These are phyloP conservation scores for Lophius piscatorius DNA, from an alignment of 2,113 vertebrate species.

Conservation along the genomic window DNA sequence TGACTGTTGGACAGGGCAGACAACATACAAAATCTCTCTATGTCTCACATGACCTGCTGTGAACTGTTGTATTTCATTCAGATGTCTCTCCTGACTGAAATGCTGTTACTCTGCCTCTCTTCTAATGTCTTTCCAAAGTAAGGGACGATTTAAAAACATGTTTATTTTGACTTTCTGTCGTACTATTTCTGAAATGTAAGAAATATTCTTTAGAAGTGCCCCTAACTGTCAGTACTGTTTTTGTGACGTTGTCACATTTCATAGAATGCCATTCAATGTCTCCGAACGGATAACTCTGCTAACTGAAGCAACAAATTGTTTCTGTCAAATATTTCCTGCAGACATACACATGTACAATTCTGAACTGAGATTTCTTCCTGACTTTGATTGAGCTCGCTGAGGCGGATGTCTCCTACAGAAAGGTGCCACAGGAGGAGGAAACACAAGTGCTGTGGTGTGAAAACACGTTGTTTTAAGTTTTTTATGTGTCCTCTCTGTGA, in stretches of 20 bases:
- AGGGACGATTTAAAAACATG: too few species aligned
- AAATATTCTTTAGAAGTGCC: neutral
- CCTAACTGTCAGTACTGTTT: neutral
- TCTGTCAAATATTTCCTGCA: neutral
- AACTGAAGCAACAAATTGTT: slow-evolving; percentile 15
- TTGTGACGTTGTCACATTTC: slow-evolving; percentile 12
- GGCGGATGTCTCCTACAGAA: neutral
- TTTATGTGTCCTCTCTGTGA: neutral
- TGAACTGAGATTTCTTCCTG: neutral
- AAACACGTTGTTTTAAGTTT: neutral
- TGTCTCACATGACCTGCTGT: too few species aligned
- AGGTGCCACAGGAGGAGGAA: slow-evolving; percentile 5
- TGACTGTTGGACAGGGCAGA: too few species aligned
- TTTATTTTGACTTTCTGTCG: too few species aligned
- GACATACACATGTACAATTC: neutral
- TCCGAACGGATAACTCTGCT: slow-evolving; percentile 3
- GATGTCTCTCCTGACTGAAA: too few species aligned
- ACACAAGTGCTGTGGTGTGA: slow-evolving; percentile 11
- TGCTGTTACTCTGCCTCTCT: too few species aligned
- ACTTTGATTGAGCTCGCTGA: slow-evolving; percentile 8
- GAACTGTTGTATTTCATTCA: too few species aligned
- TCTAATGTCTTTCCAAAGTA: neutral
- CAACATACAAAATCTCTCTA: too few species aligned
- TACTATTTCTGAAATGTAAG: too few species aligned
- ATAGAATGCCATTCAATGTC: neutral